Percentiles rank a stretch among this genome's conserved stretches.
phyloP scores from a whole-genome alignment of 2,797 vertebrate species.

The Thalassophryne amazonica region DNA sequence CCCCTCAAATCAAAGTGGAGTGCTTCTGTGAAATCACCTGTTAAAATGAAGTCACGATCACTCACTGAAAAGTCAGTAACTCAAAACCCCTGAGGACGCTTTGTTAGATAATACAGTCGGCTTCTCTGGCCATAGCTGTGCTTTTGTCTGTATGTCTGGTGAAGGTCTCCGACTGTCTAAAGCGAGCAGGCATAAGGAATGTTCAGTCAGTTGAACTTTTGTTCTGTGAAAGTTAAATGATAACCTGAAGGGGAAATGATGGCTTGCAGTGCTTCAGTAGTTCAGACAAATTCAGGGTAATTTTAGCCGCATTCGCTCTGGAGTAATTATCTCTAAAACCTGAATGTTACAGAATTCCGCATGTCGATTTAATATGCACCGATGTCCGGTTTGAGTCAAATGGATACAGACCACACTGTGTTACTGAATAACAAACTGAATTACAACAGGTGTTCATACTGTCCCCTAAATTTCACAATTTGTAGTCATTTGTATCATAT shows the following conservation, averaged over 20 bases:
- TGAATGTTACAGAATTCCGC: not conserved
- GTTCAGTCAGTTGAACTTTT: slow-evolving; percentile 47
- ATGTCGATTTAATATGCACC: not conserved
- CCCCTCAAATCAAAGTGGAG: no score
- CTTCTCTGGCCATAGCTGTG: not conserved
- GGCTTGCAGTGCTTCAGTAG: slow-evolving; percentile 1
- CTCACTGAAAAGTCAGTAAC: no score
- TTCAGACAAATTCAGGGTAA: not conserved
- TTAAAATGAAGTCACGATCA: no score
- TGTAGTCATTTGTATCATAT: no score
- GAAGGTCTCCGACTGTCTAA: slow-evolving; percentile 39
- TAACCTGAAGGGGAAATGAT: slow-evolving; percentile 28
- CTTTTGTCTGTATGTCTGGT: slow-evolving; percentile 20
- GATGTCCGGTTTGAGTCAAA: not conserved
- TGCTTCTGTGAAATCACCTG: no score
- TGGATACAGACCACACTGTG: not conserved
- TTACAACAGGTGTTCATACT: no score
- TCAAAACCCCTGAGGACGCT: no score
- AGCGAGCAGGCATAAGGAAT: slow-evolving; percentile 36
- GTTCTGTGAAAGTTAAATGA: slow-evolving; percentile 30
- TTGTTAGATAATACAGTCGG: no score
- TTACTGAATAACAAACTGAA: no score
- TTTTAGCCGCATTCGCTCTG: slow-evolving; percentile 1
- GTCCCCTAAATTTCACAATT: no score
- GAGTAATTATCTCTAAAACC: slow-evolving; percentile 10